Conservation (phyloP, 2,113 vertebrate species). For the western clawed frog (Xenopus tropicalis) region UCB_Xtro_10.0 CM004443.2:188790501-188791000, state of each 20-base stretch:
- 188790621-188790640: conserved; percentile 63
- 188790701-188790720: conserved; percentile 70
- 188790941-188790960: background rate
- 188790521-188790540: conserved; percentile 50
- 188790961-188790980: background rate
- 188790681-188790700: conserved; percentile 72
- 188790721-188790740: conserved; percentile 61
- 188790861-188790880: conserved; percentile 40
- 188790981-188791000: background rate
- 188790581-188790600: conserved; percentile 73
- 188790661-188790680: conserved; percentile 66
- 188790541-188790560: conserved; percentile 60
- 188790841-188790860: conserved; percentile 47
- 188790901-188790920: background rate
- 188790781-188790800: conserved; percentile 40
- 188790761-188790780: conserved; percentile 51
- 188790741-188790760: conserved; percentile 61
- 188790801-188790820: conserved; percentile 52
- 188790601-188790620: conserved; percentile 58
- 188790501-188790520: conserved; percentile 61
- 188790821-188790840: conserved; percentile 47
- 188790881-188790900: conserved; percentile 34
- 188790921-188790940: background rate
- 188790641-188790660: conserved; percentile 67
- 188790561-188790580: conserved; percentile 72